These are phyloP conservation scores for Sceliomorpha sp. DNA, from an alignment of 2,888 invertebrate genomes.

Conservation along the genomic window DNA sequence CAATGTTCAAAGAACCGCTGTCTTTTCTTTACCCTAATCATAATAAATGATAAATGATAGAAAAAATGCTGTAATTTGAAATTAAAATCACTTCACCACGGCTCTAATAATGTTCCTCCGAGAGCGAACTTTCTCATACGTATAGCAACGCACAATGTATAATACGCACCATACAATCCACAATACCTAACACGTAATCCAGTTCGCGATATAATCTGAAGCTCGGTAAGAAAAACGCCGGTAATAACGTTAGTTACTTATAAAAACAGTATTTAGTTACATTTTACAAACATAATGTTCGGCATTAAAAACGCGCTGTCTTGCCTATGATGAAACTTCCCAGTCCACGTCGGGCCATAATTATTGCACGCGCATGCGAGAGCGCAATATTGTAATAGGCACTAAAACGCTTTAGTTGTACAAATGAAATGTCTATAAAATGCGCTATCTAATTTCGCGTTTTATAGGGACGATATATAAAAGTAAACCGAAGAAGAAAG, in stretches of 20 bases:
- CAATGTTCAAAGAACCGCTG: too few species aligned
- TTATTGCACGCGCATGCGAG: constrained; percentile 4
- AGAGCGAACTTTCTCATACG: too few species aligned
- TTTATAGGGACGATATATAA: constrained; percentile 27
- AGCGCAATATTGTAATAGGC: constrained; percentile 18
- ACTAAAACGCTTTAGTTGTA: constrained; percentile 20
- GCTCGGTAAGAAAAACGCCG: not conserved
- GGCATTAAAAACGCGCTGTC: constrained; percentile 18
- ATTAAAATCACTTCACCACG: too few species aligned
- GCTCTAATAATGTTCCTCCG: too few species aligned
- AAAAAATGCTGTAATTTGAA: too few species aligned
- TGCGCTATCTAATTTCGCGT: constrained; percentile 29
- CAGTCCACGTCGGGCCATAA: constrained; percentile 1
- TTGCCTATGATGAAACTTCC: constrained; percentile 7
- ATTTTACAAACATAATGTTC: constrained; percentile 17
- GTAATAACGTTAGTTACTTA: not conserved
- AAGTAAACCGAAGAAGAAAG: constrained; percentile 1
- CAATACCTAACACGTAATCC: too few species aligned
- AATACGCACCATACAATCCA: too few species aligned
- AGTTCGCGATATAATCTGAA: not conserved
- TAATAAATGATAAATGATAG: too few species aligned
- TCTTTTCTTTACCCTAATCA: too few species aligned
- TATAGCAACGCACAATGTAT: too few species aligned
- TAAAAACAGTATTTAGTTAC: not conserved
- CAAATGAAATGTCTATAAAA: constrained; percentile 41